Conservation (phyloP, 2,113 vertebrate genomes). For the Halcyon senegalensis region DNA sequence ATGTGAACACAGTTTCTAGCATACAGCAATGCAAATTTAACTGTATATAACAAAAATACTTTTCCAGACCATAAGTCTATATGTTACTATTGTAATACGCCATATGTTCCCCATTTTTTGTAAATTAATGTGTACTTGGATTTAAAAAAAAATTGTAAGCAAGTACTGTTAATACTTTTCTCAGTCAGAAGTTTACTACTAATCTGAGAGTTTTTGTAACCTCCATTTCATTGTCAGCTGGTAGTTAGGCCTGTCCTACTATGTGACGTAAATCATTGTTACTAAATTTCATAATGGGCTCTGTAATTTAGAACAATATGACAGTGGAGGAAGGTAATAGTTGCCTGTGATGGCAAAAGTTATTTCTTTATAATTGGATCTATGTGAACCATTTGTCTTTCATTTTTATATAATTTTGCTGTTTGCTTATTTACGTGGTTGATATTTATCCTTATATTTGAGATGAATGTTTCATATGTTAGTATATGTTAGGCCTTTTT, state of each 20-base stretch:
- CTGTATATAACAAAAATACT: neutral
- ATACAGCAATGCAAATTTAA: neutral
- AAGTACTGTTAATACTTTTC: neutral
- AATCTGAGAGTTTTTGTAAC: neutral
- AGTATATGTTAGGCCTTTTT: neutral
- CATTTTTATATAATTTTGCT: neutral
- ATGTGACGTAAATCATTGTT: neutral
- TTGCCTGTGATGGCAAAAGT: neutral
- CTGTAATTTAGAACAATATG: neutral
- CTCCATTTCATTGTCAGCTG: neutral
- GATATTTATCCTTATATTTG: neutral
- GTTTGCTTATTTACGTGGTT: neutral
- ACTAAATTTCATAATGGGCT: neutral
- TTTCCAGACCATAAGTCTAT: neutral
- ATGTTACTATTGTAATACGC: neutral
- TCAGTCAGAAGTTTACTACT: neutral
- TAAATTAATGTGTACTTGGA: neutral
- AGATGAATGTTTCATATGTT: neutral
- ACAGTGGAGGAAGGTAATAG: neutral
- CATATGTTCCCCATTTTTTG: neutral
- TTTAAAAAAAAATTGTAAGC: neutral
- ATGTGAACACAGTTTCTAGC: neutral
- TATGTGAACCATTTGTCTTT: neutral
- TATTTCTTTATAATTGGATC: neutral
- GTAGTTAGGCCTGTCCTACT: neutral